A percentile compares a stretch with the other conserved stretches of the same genome.
phyloP scores from a whole-genome alignment of 2,113 vertebrate species.

The Paralichthys olivaceus region DNA sequence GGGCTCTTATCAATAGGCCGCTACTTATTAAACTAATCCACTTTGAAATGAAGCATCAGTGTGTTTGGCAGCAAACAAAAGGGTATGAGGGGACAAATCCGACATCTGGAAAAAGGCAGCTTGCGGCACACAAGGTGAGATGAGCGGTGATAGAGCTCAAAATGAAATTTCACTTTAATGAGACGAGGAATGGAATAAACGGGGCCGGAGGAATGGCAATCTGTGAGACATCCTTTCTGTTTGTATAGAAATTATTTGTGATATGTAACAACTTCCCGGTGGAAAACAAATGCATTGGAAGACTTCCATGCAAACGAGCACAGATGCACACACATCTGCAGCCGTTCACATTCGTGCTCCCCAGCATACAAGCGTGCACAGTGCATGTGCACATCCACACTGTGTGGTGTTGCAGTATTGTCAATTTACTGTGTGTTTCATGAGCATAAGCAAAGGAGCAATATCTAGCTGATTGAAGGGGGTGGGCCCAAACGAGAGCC shows the following conservation, averaged over 20 bases:
- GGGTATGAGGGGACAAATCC: conserved; percentile 61
- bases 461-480: conserved; percentile 59
- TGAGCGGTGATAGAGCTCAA: conserved; percentile 43
- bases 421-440: conserved; percentile 55
- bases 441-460: conserved; percentile 57
- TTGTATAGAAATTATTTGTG: conserved; percentile 13
- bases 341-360: conserved; percentile 16
- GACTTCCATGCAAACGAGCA: neutral
- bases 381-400: conserved; percentile 17
- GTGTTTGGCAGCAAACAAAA: conserved; percentile 69
- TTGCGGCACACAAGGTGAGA: conserved; percentile 51
- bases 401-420: neutral
- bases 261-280: conserved; percentile 11
- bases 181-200: conserved; percentile 46
- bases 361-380: neutral
- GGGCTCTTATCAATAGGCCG: conserved; percentile 47
- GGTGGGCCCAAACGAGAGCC: conserved; percentile 50
- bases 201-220: conserved; percentile 11
- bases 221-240: conserved; percentile 13
- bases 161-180: conserved; percentile 59
- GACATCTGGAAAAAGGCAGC: conserved; percentile 55
- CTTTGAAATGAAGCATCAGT: conserved; percentile 65
- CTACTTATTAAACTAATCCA: conserved; percentile 69
- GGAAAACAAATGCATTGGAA: neutral
- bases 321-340: conserved; percentile 36